Percentiles rank a stretch among this genome's conserved stretches.
Evolutionary conservation across 2,888 invertebrate species (phyloP).

Genomic region (Poecilobothrus nobilitatus): DNA sequence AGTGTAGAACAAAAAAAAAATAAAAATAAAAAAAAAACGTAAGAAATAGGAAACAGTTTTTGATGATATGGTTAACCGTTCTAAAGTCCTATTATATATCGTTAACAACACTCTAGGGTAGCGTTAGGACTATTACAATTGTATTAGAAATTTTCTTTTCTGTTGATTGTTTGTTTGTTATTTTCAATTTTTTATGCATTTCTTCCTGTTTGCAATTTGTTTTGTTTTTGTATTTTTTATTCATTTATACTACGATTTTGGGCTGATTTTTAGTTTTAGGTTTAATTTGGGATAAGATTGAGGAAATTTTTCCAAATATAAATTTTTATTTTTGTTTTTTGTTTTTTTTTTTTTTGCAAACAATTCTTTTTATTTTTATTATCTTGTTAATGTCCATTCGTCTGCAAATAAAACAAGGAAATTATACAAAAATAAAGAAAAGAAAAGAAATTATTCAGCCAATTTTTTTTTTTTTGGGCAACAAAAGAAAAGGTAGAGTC

Average conservation of each 20-base stretch:
- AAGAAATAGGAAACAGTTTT: not conserved
- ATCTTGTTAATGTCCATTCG: slow-evolving; percentile 1
- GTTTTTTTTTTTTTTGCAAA: not conserved
- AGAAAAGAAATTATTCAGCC: not conserved
- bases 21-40: no score
- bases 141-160: not conserved
- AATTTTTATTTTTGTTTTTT: no score
- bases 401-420: not conserved
- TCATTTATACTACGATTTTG: not conserved
- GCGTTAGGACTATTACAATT: slow-evolving; percentile 11
- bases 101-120: slow-evolving; percentile 2
- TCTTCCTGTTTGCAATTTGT: not conserved
- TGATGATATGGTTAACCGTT: slow-evolving; percentile 9
- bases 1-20: no score
- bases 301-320: not conserved
- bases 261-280: not conserved
- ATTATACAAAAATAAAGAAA: not conserved
- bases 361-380: not conserved
- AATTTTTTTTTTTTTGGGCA: no score
- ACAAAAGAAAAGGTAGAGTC: no score
- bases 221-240: not conserved
- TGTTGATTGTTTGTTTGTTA: no score
- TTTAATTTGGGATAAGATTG: not conserved
- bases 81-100: slow-evolving; percentile 5
- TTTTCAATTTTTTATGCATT: not conserved